Evolutionary conservation across 1,140 invertebrate species (phyloP).

Genomic region (Drosophila biarmipes): DNA sequence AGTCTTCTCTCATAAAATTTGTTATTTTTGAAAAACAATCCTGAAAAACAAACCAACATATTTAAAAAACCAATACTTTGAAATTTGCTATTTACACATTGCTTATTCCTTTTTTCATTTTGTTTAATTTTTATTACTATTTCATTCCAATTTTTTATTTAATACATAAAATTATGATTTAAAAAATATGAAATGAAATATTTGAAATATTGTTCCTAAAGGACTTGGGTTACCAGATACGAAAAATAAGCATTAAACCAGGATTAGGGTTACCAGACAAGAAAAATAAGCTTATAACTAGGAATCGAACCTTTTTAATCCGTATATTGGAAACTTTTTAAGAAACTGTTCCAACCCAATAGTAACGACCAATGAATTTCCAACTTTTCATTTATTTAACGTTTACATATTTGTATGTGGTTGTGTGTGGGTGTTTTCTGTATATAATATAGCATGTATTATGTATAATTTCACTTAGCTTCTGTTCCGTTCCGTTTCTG

Average conservation of each 20-base stretch:
- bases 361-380: constrained; percentile 8
- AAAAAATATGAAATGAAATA: not conserved
- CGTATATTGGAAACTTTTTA: too few species aligned
- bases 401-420: constrained; percentile 36
- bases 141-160: not conserved
- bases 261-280: too few species aligned
- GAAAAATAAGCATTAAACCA: too few species aligned
- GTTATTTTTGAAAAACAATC: not conserved
- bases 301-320: too few species aligned
- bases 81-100: not conserved
- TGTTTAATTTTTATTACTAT: not conserved
- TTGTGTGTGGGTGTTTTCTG: constrained; percentile 19
- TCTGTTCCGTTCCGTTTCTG: constrained; percentile 23
- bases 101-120: not conserved
- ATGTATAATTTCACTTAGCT: constrained; percentile 43
- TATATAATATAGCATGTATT: constrained; percentile 29
- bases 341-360: not conserved
- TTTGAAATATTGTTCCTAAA: not conserved
- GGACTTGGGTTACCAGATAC: too few species aligned
- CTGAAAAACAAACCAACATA: not conserved
- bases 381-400: constrained; percentile 44
- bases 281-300: too few species aligned
- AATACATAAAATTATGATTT: not conserved
- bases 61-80: not conserved
- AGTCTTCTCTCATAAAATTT: not conserved